phyloP scores from a whole-genome alignment of 2,888 invertebrate species.

The Melanotus villosus region DNA sequence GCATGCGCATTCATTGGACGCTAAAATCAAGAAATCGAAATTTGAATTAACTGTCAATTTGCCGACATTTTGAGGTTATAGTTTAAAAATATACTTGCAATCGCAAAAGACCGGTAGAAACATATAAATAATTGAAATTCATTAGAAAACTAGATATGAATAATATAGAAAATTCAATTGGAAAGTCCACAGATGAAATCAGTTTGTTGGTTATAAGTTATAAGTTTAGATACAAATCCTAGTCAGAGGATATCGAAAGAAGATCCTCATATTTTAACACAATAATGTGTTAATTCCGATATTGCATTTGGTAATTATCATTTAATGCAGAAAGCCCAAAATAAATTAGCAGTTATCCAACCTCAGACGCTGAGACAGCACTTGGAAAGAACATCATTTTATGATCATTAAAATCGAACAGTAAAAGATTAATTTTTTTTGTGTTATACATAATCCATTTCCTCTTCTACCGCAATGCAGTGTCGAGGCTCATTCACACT shows the following conservation, averaged over 20 bases:
- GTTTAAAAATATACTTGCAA: no score
- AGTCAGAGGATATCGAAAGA: conserved; percentile 86
- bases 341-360: conserved; percentile 91
- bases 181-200: conserved; percentile 69
- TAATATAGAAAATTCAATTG: neutral
- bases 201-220: conserved; percentile 86
- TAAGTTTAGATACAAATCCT: conserved; percentile 90
- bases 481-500: no score
- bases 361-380: no score
- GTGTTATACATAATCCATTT: no score
- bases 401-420: no score
- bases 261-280: conserved; percentile 82
- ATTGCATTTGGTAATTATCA: conserved; percentile 94
- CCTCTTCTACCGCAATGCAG: no score
- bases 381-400: no score
- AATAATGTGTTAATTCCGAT: conserved; percentile 86
- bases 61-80: neutral
- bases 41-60: no score
- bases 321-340: conserved; percentile 90
- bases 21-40: no score
- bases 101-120: no score
- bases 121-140: neutral
- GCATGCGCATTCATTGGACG: no score
- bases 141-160: conserved; percentile 29
- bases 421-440: no score